A percentile compares a stretch with the other conserved stretches of the same genome.
Conservation (phyloP, 2,113 vertebrate species). For the Barbus barbus region DNA sequence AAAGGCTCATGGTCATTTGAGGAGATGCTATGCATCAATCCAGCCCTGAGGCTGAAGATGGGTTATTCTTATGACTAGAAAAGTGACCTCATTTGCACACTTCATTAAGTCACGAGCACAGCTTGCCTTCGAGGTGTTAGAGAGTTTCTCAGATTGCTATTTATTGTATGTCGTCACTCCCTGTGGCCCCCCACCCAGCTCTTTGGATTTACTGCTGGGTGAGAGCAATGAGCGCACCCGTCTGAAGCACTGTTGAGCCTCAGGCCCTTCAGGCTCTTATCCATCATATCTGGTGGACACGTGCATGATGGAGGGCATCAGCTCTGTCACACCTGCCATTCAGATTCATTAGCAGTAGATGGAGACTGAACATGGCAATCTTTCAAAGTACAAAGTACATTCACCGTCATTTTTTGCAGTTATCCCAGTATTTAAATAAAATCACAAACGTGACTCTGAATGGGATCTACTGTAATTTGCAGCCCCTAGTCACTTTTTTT, state of each 20-base stretch:
- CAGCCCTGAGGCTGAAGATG: slow-evolving; percentile 33
- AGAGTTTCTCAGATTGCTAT: slow-evolving; percentile 40
- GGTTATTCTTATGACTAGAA: slow-evolving; percentile 47
- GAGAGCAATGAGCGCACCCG: neutral
- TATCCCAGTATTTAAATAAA: neutral
- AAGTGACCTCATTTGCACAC: slow-evolving; percentile 52
- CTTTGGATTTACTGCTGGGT: slow-evolving; percentile 8
- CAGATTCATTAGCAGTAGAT: neutral
- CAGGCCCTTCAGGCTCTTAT: slow-evolving; percentile 29
- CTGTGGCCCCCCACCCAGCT: slow-evolving; percentile 14
- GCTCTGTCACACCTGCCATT: slow-evolving; percentile 29
- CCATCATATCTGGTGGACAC: slow-evolving; percentile 22
- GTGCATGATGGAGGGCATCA: slow-evolving; percentile 5
- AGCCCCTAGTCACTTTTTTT: too few relatives aligned
- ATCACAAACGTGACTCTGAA: neutral
- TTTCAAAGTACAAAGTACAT: neutral
- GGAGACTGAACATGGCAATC: neutral
- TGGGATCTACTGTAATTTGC: too few relatives aligned
- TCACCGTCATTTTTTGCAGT: neutral
- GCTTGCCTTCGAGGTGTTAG: slow-evolving; percentile 29
- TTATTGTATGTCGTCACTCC: slow-evolving; percentile 34
- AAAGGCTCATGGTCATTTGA: slow-evolving; percentile 36
- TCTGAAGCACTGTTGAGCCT: slow-evolving; percentile 9
- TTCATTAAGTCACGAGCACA: slow-evolving; percentile 51
- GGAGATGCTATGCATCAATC: slow-evolving; percentile 41